Evolutionary conservation across 2,113 vertebrate genomes (phyloP).

Genomic region (Orientallactaga bullata): DNA sequence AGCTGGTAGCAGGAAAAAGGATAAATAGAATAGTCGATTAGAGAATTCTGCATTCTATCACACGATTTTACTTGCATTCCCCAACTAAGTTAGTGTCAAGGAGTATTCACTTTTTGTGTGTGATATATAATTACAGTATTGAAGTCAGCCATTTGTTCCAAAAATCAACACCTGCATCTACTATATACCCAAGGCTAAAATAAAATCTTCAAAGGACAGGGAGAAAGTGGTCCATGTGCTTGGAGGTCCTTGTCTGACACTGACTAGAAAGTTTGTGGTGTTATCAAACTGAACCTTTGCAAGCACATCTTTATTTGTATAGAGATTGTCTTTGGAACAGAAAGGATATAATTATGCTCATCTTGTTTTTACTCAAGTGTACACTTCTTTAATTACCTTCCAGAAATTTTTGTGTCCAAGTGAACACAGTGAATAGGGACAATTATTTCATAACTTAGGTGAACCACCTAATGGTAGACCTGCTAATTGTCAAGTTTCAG

Average conservation of each 20-base stretch:
- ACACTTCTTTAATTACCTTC: constrained; percentile 22
- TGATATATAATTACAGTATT: neutral
- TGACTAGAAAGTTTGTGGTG: neutral
- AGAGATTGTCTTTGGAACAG: neutral
- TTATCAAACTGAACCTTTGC: neutral
- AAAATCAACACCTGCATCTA: neutral
- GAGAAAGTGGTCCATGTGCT: neutral
- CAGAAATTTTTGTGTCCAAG: constrained; percentile 34
- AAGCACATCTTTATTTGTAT: neutral
- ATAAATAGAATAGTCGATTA: neutral
- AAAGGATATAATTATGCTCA: neutral
- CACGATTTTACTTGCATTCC: constrained; percentile 30
- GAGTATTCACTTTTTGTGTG: neutral
- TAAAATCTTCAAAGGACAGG: neutral
- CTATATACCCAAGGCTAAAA: neutral
- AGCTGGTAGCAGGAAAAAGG: constrained; percentile 33
- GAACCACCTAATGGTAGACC: neutral
- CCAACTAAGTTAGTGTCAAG: neutral
- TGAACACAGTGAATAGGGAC: constrained; percentile 32
- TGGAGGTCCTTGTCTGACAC: neutral
- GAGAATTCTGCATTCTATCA: neutral
- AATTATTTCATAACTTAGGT: constrained; percentile 22
- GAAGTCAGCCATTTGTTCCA: neutral
- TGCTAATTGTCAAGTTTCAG: constrained; percentile 23
- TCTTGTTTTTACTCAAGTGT: constrained; percentile 10